Evolutionary conservation across 2,797 vertebrate species (phyloP).

Genomic region (Champsocephalus esox): DNA sequence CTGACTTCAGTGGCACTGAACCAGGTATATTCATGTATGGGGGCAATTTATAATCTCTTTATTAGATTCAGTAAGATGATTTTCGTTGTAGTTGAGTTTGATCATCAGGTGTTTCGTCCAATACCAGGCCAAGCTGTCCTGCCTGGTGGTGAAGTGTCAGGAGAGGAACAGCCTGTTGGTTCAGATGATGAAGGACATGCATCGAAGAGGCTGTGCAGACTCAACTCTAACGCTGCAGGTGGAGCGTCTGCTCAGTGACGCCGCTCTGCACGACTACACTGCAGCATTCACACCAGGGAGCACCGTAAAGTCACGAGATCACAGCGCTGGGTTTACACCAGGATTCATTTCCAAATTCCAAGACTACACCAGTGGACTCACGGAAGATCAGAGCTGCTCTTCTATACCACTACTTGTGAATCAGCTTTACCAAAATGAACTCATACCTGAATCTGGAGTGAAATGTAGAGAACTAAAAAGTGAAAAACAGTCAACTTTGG

Average conservation of each 20-base stretch:
- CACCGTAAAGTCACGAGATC: slow-evolving; percentile 2
- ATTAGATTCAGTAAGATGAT: not conserved
- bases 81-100: slow-evolving; percentile 4
- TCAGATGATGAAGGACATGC: slow-evolving; percentile 77
- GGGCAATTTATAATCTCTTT: not conserved
- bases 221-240: slow-evolving; percentile 71
- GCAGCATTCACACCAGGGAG: slow-evolving; percentile 65
- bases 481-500: not conserved
- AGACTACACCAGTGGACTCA: slow-evolving; percentile 16
- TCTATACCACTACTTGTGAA: not conserved
- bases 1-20: no score
- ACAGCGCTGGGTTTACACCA: slow-evolving; percentile 9
- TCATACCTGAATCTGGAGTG: slow-evolving; percentile 22
- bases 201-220: slow-evolving; percentile 56
- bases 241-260: slow-evolving; percentile 79
- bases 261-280: slow-evolving; percentile 78
- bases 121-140: slow-evolving; percentile 88
- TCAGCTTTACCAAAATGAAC: slow-evolving; percentile 28
- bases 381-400: slow-evolving; percentile 12
- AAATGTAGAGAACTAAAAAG: slow-evolving; percentile 16
- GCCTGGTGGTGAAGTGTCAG: slow-evolving; percentile 86
- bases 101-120: slow-evolving; percentile 35
- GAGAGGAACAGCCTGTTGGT: slow-evolving; percentile 85
- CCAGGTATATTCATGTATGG: no score
- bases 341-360: slow-evolving; percentile 47